Percentiles rank a stretch among this genome's conserved stretches.
These are phyloP conservation scores for Drosophila quinaria DNA, from an alignment of 2,888 invertebrate species.

Conservation along the genomic window DNA sequence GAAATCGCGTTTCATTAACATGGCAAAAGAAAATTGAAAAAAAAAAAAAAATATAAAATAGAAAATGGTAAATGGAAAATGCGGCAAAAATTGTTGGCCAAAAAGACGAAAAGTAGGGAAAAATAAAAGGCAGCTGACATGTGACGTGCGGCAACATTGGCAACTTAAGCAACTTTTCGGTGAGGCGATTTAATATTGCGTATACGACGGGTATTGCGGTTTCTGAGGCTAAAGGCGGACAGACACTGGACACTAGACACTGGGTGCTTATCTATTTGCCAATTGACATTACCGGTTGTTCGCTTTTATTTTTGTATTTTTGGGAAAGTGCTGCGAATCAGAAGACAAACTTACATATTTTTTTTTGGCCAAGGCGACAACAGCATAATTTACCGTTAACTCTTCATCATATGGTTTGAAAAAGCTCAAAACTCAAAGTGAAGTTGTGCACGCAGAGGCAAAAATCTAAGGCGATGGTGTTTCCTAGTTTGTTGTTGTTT, in stretches of 20 bases:
- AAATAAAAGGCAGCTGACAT: slow-evolving; percentile 41
- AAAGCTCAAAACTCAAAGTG: slow-evolving; percentile 23
- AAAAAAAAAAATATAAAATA: slow-evolving; percentile 49
- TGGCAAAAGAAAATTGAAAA: slow-evolving; percentile 63
- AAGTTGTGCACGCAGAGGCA: slow-evolving; percentile 63
- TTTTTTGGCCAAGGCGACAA: slow-evolving; percentile 62
- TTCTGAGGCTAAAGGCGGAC: slow-evolving; percentile 10
- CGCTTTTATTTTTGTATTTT: slow-evolving; percentile 37
- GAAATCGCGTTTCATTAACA: slow-evolving; percentile 80
- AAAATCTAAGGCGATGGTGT: slow-evolving; percentile 35
- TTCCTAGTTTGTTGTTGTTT: slow-evolving; percentile 34
- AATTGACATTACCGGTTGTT: slow-evolving; percentile 53
- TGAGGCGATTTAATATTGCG: slow-evolving; percentile 64
- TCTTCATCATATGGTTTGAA: slow-evolving; percentile 59
- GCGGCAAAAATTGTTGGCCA: slow-evolving; percentile 32
- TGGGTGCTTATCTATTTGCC: slow-evolving; percentile 55
- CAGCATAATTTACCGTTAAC: slow-evolving; percentile 78
- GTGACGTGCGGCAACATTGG: slow-evolving; percentile 44
- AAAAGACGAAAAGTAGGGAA: slow-evolving; percentile 22
- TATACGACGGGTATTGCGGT: slow-evolving; percentile 57
- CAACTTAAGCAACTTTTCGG: slow-evolving; percentile 22
- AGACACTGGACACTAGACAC: neutral
- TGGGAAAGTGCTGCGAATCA: slow-evolving; percentile 71
- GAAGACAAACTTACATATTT: slow-evolving; percentile 21
- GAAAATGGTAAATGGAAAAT: slow-evolving; percentile 62